Base-by-base conservation (phyloP, 2,113 vertebrate species). In the Kryptolebias marmoratus region DNA sequence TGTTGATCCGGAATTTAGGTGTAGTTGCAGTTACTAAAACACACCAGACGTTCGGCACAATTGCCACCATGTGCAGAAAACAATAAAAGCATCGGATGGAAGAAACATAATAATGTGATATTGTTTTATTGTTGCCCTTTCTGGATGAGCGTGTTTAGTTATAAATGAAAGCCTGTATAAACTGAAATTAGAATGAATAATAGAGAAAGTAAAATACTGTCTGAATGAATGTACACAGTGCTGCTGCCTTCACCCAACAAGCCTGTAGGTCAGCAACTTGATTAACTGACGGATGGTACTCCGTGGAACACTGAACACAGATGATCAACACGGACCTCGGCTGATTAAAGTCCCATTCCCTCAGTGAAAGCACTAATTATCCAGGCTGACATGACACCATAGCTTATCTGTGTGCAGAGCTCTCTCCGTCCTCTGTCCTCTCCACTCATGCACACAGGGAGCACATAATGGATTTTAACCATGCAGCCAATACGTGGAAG, bases 341-440 rank as follows among this genome's bases (percentile, higher is more conserved):
- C 86, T 89, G 88, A 90, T 88, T 86, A 88, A 87, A 90, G 80
- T 81, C 84, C 66, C 55, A 70, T 85, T 86, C 66, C 76, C 74
- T 87, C 79, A 73, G 81, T 79, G 79, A 77, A 75, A 79, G 61
- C 83, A 83, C 71, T 81, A 91, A 90, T 91, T 85, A 89, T 81
- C 68, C 30, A 27, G 76, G 84, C 30, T 84, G 87, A 90, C 80
- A 57, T 60, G 61, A 68, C 42, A 58, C 73, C 68, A 58, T 27
- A 58, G 76, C 64, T 70, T 32, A 50, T 80, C 30, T 69, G 61
- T 49, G 30, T 12, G 70, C 71, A 44, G 45, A 67, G 53, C 66
- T 71, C 62, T 62, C 53, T 64, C 48, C 45, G 61, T 72, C 71
- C 64, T 64, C 78, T 22, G 6, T 78, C 59, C n/a, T 76, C 64